Evolutionary conservation across 2,888 invertebrate genomes (phyloP).

Genomic region (Eugnorisma glareosa): DNA sequence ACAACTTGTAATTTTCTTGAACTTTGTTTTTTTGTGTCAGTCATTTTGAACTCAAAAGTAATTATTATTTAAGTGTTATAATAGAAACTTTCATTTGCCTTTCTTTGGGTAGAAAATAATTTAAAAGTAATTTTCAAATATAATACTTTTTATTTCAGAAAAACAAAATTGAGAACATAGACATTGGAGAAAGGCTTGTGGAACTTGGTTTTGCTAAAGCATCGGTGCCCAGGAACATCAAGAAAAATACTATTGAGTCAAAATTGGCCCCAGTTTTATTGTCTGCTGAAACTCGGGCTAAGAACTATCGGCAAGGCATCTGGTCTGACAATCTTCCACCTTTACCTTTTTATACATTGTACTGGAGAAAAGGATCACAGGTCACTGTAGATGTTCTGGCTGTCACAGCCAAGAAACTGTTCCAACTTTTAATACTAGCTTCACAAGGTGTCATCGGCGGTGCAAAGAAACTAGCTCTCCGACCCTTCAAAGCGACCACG

Average conservation of each 20-base stretch:
- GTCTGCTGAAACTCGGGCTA: conserved; percentile 84
- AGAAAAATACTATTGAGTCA: conserved; percentile 84
- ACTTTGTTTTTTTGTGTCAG: neutral
- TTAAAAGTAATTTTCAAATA: conserved; percentile 23
- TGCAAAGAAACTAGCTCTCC: conserved; percentile 77
- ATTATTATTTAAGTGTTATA: neutral
- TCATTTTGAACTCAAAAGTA: neutral
- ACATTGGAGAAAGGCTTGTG: conserved; percentile 86
- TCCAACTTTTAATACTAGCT: conserved; percentile 73
- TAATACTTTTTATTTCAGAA: conserved; percentile 74
- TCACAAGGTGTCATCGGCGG: conserved; percentile 80
- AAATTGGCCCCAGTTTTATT: conserved; percentile 81
- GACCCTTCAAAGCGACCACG: conserved; percentile 76
- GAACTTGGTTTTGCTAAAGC: conserved; percentile 88
- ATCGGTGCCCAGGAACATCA: conserved; percentile 78
- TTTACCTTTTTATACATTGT: conserved; percentile 80
- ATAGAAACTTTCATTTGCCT: neutral
- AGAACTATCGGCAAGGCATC: conserved; percentile 83
- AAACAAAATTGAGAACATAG: conserved; percentile 83
- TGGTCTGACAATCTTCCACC: conserved; percentile 88
- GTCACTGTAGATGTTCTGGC: conserved; percentile 71
- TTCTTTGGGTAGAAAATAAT: neutral
- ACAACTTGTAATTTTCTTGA: neutral
- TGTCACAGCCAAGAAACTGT: conserved; percentile 75
- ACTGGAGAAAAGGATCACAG: conserved; percentile 83